phyloP scores from a whole-genome alignment of 2,113 vertebrate genomes.

The Bos indicus region DNA sequence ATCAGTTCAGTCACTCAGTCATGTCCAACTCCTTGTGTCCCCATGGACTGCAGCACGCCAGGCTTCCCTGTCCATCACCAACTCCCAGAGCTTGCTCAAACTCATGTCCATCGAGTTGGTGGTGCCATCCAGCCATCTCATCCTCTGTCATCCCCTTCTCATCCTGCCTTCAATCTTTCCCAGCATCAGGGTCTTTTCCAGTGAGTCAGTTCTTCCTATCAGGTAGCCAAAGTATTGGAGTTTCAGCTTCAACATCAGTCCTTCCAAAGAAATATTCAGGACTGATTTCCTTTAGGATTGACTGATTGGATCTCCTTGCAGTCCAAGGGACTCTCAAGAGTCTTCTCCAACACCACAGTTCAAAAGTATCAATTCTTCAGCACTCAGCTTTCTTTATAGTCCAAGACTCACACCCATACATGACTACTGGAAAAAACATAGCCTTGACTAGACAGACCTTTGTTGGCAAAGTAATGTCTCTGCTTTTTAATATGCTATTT shows the following conservation, averaged over 20 bases:
- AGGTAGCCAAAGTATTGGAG: background rate
- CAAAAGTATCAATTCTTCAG: background rate
- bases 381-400: background rate
- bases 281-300: background rate
- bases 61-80: background rate
- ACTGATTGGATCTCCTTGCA: background rate
- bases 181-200: background rate
- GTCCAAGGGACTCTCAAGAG: background rate
- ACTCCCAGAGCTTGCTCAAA: background rate
- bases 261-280: background rate
- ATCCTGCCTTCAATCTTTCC: background rate
- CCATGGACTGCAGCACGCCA: background rate
- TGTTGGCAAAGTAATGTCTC: background rate
- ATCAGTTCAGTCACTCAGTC: background rate
- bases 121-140: background rate
- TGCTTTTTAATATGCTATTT: background rate
- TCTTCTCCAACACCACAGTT: background rate
- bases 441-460: background rate
- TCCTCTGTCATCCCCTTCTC: background rate
- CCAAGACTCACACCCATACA: background rate
- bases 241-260: background rate
- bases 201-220: background rate
- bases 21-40: background rate
- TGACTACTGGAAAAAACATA: background rate
- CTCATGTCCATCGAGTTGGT: background rate